Conservation (phyloP, 1,140 invertebrate species). For the Papilio xuthus region DNA sequence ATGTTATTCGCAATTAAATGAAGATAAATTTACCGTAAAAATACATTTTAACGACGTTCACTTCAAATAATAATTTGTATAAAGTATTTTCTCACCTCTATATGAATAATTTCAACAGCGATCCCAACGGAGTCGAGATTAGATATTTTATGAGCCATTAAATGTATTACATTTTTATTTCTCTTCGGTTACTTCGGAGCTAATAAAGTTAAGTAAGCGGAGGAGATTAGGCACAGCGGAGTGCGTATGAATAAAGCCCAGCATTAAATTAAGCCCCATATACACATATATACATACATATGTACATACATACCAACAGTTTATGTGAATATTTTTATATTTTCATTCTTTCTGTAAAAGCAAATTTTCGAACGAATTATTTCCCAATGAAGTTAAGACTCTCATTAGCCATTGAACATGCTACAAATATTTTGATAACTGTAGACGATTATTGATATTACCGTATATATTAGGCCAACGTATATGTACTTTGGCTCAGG, state of each 20-base stretch:
- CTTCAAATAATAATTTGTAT: neutral
- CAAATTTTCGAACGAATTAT: too few relatives aligned
- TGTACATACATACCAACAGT: neutral
- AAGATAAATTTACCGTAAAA: neutral
- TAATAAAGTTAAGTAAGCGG: slow-evolving; percentile 25
- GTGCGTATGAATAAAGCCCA: slow-evolving; percentile 29
- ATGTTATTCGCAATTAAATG: neutral
- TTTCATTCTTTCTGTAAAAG: neutral
- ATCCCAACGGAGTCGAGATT: slow-evolving; percentile 31
- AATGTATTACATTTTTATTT: slow-evolving; percentile 39
- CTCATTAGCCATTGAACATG: too few relatives aligned
- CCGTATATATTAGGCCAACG: too few relatives aligned
- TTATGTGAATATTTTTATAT: neutral
- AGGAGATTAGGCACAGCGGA: slow-evolving; percentile 19
- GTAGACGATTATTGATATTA: too few relatives aligned
- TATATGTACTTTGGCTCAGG: too few relatives aligned
- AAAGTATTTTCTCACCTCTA: slow-evolving; percentile 22
- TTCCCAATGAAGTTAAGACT: too few relatives aligned
- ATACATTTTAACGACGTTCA: neutral
- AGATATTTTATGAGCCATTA: slow-evolving; percentile 36
- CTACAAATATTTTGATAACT: too few relatives aligned
- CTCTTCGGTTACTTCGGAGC: slow-evolving; percentile 6
- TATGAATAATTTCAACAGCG: slow-evolving; percentile 22
- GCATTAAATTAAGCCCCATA: neutral
- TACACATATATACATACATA: neutral